Evolutionary conservation across 2,888 invertebrate species (phyloP), one percentile per base, ranked within the genome.

Genomic region (Napeogenes inachia): DNA sequence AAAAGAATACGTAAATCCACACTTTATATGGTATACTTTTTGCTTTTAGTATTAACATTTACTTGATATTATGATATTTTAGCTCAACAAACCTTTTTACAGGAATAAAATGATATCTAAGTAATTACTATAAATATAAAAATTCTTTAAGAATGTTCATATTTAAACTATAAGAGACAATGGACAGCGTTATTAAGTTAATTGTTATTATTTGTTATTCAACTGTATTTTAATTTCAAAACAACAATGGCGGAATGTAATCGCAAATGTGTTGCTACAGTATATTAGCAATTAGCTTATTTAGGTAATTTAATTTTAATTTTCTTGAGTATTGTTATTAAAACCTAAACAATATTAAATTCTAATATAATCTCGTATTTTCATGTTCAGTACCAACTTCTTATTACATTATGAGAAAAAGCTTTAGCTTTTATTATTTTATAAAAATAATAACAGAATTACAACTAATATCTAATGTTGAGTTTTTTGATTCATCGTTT

Each of bases 291-390:
- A 21, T 54, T 60, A 60, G 56, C 45, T 62, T 60, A 60, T 63
- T 61, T 54, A 62, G 47, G 59, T 64, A 62, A 67, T 60, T 60
- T 55, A 55, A 61, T 56, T 67, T 57, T 62, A 57, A 62, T 64
- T 64, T 62, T 47, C 56, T 60, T 59, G 56, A 45, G 45, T 45
- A 58, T 53, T 59, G 45, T 54, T 13, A 61, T 47, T 33, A 13
- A 21, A 57, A 33, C 32, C 32, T 12, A 45, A n/a, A 13, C n/a
- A 47, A 8, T 4, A 50, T 50, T 4, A 50, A 30, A 12, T 42
- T 42, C 8, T 12, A 42, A 42, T 12, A 12, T 42, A 42, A 42
- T 42, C 12, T 42, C 10, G 8, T 42, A 42, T 42, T 42, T 42
- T n/a, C 55, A 57, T 57, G 10, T 45, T n/a, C n/a, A n/a, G n/a